Percentiles rank a stretch among this genome's conserved stretches.
Conservation (phyloP, 2,113 vertebrate species). For the Parotia lawesii region DNA sequence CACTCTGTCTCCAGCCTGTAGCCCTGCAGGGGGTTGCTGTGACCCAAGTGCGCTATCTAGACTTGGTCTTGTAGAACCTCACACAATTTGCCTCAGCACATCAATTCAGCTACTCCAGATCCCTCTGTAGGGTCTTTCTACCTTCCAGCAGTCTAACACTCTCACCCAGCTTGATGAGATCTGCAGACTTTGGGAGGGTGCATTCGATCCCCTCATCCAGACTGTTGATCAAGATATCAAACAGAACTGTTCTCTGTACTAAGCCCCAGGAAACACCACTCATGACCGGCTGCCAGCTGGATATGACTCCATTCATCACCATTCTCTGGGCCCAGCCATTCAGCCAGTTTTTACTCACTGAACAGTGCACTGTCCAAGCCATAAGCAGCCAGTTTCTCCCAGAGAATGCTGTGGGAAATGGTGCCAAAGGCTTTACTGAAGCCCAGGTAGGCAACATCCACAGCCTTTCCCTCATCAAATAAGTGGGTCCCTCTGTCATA, state of each 20-base stretch:
- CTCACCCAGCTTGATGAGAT: neutral
- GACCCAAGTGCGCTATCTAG: neutral
- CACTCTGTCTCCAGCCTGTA: neutral
- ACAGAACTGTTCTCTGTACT: neutral
- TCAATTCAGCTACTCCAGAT: neutral
- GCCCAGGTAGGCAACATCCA: neutral
- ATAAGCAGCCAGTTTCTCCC: neutral
- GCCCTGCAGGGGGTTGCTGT: neutral
- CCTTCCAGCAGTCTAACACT: neutral
- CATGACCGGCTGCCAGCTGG: neutral
- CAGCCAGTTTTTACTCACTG: neutral
- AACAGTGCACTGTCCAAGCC: neutral
- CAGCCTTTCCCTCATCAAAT: neutral
- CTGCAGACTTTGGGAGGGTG: neutral
- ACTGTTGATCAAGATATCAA: neutral
- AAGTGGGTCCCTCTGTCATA: neutral
- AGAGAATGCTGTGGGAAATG: neutral
- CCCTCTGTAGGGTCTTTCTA: neutral
- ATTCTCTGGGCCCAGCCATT: neutral
- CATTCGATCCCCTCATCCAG: rapidly evolving
- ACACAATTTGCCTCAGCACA: neutral
- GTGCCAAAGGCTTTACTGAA: neutral
- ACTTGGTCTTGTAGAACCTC: neutral
- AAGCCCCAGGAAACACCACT: neutral
- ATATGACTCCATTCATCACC: neutral